Evolutionary conservation across 2,113 vertebrate genomes (phyloP).

Genomic region (Oxyura jamaicensis): DNA sequence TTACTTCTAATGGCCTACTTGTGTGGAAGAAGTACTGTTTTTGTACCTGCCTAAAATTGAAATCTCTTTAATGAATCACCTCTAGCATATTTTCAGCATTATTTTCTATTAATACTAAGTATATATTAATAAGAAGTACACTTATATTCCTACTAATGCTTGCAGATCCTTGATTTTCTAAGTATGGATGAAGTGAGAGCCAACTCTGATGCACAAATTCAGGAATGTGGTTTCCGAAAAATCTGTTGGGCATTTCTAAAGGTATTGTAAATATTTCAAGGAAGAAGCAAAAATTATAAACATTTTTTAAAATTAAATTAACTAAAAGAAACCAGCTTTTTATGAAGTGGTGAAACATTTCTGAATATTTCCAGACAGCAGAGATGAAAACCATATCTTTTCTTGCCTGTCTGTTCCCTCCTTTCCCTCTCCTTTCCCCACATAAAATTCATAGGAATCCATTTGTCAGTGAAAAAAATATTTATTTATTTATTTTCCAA

Average conservation of each 20-base stretch:
- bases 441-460: not conserved
- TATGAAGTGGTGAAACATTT: not conserved
- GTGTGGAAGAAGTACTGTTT: not conserved
- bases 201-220: constrained; percentile 75
- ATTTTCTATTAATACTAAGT: not conserved
- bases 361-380: not conserved
- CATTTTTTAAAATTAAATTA: not conserved
- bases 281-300: not conserved
- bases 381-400: not conserved
- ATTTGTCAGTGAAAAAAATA: not conserved
- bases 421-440: not conserved
- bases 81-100: not conserved
- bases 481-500: not conserved
- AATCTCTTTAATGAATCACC: not conserved
- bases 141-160: constrained; percentile 15
- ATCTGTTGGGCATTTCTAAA: constrained; percentile 98
- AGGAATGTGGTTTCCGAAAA: constrained; percentile 86
- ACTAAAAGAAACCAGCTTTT: not conserved
- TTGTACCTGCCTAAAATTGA: not conserved
- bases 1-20: not conserved
- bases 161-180: constrained; percentile 91
- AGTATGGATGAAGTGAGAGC: constrained; percentile 84
- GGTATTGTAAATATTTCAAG: constrained; percentile 74
- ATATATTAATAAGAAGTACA: not conserved
- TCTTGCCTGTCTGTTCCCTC: not conserved